Evolutionary conservation across 2,113 vertebrate genomes (phyloP).

Genomic region (Microcebus jonahi): DNA sequence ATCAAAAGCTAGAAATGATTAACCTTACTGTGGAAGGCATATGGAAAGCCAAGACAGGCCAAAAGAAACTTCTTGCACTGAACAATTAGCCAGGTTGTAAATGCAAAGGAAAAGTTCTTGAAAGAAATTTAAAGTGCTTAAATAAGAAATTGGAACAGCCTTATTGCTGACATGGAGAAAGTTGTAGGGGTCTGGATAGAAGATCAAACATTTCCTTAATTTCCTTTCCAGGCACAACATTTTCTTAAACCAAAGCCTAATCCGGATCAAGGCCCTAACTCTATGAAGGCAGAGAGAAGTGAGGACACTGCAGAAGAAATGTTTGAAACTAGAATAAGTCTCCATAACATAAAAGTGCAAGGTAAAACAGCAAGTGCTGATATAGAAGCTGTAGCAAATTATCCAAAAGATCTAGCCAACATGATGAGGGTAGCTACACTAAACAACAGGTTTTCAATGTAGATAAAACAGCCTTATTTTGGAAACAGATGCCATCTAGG

Average conservation of each 20-base stretch:
- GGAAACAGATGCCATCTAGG: not conserved
- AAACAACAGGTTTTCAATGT: not conserved
- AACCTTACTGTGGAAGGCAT: not conserved
- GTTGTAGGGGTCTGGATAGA: not conserved
- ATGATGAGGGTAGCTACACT: not conserved
- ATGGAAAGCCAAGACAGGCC: not conserved
- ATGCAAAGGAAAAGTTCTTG: not conserved
- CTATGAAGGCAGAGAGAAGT: not conserved
- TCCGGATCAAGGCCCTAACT: not conserved
- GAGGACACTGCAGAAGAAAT: not conserved
- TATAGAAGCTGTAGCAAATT: not conserved
- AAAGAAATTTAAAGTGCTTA: not conserved
- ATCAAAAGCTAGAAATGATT: not conserved
- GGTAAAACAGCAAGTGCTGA: too few species aligned
- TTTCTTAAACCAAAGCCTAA: not conserved
- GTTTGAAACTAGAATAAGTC: not conserved
- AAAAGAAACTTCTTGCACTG: not conserved
- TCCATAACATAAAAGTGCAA: not conserved
- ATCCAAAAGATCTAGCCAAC: not conserved
- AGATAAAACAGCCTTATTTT: not conserved
- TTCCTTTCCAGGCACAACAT: not conserved
- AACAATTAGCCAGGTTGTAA: not conserved
- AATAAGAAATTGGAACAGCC: not conserved
- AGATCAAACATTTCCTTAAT: not conserved
- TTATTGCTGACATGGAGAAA: not conserved